Evolutionary conservation across 2,113 vertebrate genomes (phyloP), one percentile per base, ranked within the genome.

Genomic region (Gobius niger): DNA sequence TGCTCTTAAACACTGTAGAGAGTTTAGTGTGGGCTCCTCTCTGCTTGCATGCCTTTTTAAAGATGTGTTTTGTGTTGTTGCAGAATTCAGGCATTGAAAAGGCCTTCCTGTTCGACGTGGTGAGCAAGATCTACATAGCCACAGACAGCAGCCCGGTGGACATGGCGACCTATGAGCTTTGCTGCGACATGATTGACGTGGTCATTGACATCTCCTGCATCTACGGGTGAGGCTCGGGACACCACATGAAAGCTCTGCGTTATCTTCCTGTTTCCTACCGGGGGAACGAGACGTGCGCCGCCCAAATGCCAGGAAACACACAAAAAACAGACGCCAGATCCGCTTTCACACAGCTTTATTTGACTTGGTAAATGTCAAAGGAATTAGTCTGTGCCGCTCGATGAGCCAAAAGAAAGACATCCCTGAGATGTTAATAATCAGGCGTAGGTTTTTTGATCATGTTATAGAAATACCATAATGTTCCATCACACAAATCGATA

Each of bases 201-300:
- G 72, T 80, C 68, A 83, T 80, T 18, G 77, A 83, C 68, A 83
- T 77, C 82, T 83, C 82, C 82, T 83, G 77, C 77, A 80, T 83
- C 77, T 83, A 83, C 3, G 77, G 82, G 82, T 83, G 41, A 75
- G 77, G 63, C n/a, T 40, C 7, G 15, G 47, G 47, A 50, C 12
- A 50, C 15, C 47, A 40, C 57, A 60, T 44, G 57, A 60, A 60
- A 60, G 57, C 40, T 8, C 3, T 19, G 1, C 8, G 1, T n/a
- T 16, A 44, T 44, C 40, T 60, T 34, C 24, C 14, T n/a, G 57
- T 60, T 42, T 60, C 40, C 57, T 44, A n/a, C 13, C 15, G 40
- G 34, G 40, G 57, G 57, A 44, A 60, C 40, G 34, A 57, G 9
- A 60, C 57, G 15, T n/a, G 15, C 42, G 40, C 40, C 57, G 7